Percentiles rank a stretch among this genome's conserved stretches.
Conservation (phyloP, 2,797 vertebrate species). For the Bovichtus variegatus region DNA sequence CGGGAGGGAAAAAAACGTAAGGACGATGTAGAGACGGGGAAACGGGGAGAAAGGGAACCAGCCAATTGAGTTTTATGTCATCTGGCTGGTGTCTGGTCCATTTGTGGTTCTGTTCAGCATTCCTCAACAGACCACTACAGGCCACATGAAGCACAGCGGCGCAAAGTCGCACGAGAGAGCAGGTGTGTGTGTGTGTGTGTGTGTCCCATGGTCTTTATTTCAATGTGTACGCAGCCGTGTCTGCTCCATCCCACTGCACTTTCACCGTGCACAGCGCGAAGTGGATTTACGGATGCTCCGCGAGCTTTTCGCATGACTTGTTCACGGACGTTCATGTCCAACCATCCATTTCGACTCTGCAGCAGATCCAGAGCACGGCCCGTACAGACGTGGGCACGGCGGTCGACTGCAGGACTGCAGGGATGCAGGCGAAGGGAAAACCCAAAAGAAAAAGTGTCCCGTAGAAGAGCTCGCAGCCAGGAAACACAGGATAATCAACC, state of each 20-base stretch:
- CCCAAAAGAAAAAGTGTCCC: conserved; percentile 55
- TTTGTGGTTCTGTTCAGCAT: conserved; percentile 79
- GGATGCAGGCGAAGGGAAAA: conserved; percentile 45
- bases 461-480: conserved; percentile 46
- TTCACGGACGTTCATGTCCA: conserved; percentile 39
- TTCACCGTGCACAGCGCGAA: conserved; percentile 43
- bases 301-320: conserved; percentile 21
- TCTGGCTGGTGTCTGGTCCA: conserved; percentile 78
- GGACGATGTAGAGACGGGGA: conserved; percentile 42
- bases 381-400: conserved; percentile 28
- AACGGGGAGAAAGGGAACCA: conserved; percentile 64
- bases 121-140: conserved; percentile 73
- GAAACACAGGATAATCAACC: conserved; percentile 65
- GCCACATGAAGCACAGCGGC: conserved; percentile 70
- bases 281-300: conserved; percentile 45
- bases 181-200: conserved; percentile 50
- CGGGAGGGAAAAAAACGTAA: conserved; percentile 6
- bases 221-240: conserved; percentile 48
- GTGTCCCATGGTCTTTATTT: conserved; percentile 47
- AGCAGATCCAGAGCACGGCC: conserved; percentile 32
- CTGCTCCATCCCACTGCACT: conserved; percentile 44
- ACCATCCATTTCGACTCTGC: conserved; percentile 22
- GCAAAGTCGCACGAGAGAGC: conserved; percentile 55
- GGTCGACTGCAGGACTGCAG: conserved; percentile 36
- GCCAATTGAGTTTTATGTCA: conserved; percentile 79